Conservation (phyloP, 2,888 invertebrate genomes). For the Apamea crenata region DNA sequence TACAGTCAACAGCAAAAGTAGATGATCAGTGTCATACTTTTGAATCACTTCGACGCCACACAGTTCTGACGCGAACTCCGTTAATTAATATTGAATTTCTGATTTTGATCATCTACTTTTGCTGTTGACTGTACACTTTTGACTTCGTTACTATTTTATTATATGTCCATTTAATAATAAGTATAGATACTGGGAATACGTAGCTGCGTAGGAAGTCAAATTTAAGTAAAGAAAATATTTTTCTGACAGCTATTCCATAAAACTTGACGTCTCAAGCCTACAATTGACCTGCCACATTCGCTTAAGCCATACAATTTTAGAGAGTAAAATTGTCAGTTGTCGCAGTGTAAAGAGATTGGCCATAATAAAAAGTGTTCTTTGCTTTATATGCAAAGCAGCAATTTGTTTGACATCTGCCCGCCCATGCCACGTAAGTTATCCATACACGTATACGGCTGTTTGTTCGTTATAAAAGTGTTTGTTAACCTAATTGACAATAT, state of each 20-base stretch:
- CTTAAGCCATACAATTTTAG: constrained; percentile 32
- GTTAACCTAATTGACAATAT: background rate
- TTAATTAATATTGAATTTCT: no score
- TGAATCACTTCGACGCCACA: no score
- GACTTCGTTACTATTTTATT: background rate
- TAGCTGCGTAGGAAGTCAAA: background rate
- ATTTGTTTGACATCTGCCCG: constrained; percentile 50
- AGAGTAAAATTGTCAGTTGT: constrained; percentile 26
- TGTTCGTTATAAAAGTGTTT: constrained; percentile 30
- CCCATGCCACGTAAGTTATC: constrained; percentile 20
- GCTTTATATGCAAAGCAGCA: constrained; percentile 40
- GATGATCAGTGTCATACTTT: no score
- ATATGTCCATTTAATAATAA: no score
- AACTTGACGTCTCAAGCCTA: constrained; percentile 5
- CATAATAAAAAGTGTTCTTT: constrained; percentile 13
- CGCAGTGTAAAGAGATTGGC: constrained; percentile 16
- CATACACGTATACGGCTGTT: constrained; percentile 15
- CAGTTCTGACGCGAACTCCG: no score
- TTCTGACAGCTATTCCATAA: constrained; percentile 17
- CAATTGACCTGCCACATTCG: constrained; percentile 38
- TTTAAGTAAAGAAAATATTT: background rate
- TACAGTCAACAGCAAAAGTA: no score
- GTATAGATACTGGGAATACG: background rate
- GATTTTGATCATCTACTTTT: no score
- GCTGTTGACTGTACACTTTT: no score